phyloP scores from a whole-genome alignment of 2,888 invertebrate species.

The Eucera pruinosa region DNA sequence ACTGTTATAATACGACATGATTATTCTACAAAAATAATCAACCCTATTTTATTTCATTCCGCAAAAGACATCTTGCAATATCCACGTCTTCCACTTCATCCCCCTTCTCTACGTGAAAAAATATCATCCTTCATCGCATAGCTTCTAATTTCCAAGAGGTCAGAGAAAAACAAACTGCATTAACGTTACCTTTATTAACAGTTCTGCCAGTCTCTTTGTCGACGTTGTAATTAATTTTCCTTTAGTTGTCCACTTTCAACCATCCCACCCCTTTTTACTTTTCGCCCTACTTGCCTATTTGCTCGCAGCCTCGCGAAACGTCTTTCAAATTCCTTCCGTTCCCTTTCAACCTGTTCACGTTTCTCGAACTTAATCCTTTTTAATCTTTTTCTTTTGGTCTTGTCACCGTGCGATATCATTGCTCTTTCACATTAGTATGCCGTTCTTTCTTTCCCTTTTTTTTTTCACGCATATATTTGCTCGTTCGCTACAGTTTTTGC shows the following conservation, averaged over 20 bases:
- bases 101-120: background rate
- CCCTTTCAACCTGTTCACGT: background rate
- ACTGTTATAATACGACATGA: too few species aligned
- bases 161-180: constrained; percentile 8
- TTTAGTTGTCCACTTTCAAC: constrained; percentile 21
- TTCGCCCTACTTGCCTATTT: constrained; percentile 31
- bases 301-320: constrained; percentile 6
- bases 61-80: background rate
- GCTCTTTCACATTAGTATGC: background rate
- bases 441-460: background rate
- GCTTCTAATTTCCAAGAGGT: background rate
- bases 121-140: background rate
- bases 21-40: background rate
- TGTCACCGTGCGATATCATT: constrained; percentile 9
- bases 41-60: background rate
- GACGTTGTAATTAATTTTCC: constrained; percentile 46
- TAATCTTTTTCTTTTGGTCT: constrained; percentile 18
- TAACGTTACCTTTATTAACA: constrained; percentile 15
- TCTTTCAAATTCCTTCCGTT: constrained; percentile 23
- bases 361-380: background rate
- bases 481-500: background rate
- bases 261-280: background rate
- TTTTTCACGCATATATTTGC: background rate
- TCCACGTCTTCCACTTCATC: too few species aligned
- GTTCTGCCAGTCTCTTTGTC: constrained; percentile 3